phyloP scores from a whole-genome alignment of 2,797 vertebrate genomes.

The Pseudopleuronectes americanus region DNA sequence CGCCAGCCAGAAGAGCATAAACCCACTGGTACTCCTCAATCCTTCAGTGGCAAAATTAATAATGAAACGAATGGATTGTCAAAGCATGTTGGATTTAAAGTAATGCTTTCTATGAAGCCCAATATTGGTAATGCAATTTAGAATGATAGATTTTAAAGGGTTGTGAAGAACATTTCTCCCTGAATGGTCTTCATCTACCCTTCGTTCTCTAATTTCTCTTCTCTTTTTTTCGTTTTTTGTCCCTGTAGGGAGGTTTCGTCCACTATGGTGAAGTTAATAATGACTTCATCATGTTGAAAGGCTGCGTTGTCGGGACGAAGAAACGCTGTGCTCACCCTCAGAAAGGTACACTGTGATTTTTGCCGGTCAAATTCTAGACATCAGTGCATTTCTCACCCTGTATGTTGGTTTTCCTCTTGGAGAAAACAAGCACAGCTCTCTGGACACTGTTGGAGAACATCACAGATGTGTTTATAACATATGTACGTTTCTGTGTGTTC shows the following conservation, averaged over 20 bases:
- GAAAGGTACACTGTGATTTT: slow-evolving; percentile 85
- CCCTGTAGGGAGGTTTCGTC: slow-evolving; percentile 89
- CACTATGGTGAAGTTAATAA: slow-evolving; percentile 94
- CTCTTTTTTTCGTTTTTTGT: neutral
- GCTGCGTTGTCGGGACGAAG: slow-evolving; percentile 90
- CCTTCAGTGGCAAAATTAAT: neutral
- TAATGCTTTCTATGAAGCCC: neutral
- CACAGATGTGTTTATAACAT: neutral
- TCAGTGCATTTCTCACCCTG: neutral
- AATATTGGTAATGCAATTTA: neutral
- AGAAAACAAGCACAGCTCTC: neutral
- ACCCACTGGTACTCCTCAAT: slow-evolving; percentile 85
- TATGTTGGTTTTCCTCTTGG: neutral
- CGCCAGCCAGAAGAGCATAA: slow-evolving; percentile 89
- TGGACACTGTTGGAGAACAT: neutral
- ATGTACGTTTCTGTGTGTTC: slow-evolving; percentile 12
- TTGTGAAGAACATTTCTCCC: neutral
- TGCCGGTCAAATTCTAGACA: neutral
- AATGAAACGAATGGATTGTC: neutral
- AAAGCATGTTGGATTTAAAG: neutral
- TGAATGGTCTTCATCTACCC: neutral
- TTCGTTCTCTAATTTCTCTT: neutral
- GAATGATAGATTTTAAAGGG: neutral
- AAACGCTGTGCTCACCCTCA: slow-evolving; percentile 93
- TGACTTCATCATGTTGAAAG: slow-evolving; percentile 94